Percentiles rank a stretch among this genome's conserved stretches.
Conservation (phyloP, 2,797 vertebrate genomes). For the Micrastur ruficollis region DNA sequence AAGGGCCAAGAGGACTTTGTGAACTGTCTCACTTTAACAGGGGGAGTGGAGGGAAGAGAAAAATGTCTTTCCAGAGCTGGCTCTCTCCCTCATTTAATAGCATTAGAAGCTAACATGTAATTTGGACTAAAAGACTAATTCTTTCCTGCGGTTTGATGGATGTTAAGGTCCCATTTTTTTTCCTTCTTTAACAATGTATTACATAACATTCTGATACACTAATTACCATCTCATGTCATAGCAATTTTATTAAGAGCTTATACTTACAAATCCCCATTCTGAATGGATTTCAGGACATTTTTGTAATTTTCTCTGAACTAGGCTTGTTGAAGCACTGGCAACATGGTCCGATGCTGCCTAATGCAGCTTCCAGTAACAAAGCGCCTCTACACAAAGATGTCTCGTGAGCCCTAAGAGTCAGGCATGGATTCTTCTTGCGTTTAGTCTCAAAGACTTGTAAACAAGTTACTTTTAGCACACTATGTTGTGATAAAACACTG, state of each 20-base stretch:
- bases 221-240: slow-evolving; percentile 40
- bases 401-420: background rate
- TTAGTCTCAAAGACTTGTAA: slow-evolving; percentile 63
- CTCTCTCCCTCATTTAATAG: background rate
- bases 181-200: slow-evolving; percentile 31
- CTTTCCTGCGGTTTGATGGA: slow-evolving; percentile 15
- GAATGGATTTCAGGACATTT: background rate
- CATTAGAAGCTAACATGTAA: background rate
- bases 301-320: slow-evolving; percentile 16
- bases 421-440: slow-evolving; percentile 61
- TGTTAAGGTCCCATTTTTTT: background rate
- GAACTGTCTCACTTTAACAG: background rate
- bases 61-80: background rate
- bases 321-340: slow-evolving; percentile 15
- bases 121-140: slow-evolving; percentile 28
- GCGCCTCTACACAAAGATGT: background rate
- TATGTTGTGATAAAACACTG: slow-evolving; percentile 32
- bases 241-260: slow-evolving; percentile 52
- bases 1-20: background rate
- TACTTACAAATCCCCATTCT: slow-evolving; percentile 30
- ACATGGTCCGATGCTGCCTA: background rate
- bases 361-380: slow-evolving; percentile 18
- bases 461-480: slow-evolving; percentile 61
- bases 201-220: slow-evolving; percentile 59
- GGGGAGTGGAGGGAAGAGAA: background rate